phyloP scores from a whole-genome alignment of 2,888 invertebrate genomes.

The Lasioglossum zephyrum region DNA sequence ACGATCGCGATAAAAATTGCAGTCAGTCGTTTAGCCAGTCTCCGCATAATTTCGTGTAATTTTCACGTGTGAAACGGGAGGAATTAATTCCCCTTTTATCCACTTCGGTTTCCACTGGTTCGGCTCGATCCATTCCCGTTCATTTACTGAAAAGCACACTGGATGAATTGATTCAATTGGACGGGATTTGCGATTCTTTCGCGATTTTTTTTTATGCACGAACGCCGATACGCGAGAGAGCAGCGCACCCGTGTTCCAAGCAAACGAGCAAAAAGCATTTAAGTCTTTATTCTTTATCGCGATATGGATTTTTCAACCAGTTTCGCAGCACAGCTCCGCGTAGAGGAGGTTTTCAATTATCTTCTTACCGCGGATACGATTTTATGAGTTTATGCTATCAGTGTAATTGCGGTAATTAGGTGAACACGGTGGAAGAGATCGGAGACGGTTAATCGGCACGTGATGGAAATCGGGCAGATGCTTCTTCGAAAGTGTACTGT shows the following conservation, averaged over 20 bases:
- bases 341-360: neutral
- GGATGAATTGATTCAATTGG: neutral
- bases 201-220: neutral
- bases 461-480: neutral
- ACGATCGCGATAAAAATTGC: slow-evolving; percentile 17
- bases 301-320: neutral
- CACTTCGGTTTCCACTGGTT: neutral
- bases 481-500: neutral
- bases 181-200: neutral
- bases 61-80: slow-evolving; percentile 3
- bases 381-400: neutral
- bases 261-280: neutral
- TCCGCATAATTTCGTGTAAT: slow-evolving; percentile 13
- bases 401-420: neutral
- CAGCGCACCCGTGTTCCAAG: neutral
- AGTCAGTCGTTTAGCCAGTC: slow-evolving; percentile 1
- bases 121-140: neutral
- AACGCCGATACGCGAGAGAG: neutral
- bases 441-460: neutral
- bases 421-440: neutral
- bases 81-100: slow-evolving; percentile 1
- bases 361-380: neutral
- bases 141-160: neutral
- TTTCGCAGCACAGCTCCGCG: neutral
- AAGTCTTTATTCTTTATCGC: neutral